These are phyloP conservation scores for Hydropotes inermis DNA, from an alignment of 2,113 vertebrate species.

Conservation along the genomic window DNA sequence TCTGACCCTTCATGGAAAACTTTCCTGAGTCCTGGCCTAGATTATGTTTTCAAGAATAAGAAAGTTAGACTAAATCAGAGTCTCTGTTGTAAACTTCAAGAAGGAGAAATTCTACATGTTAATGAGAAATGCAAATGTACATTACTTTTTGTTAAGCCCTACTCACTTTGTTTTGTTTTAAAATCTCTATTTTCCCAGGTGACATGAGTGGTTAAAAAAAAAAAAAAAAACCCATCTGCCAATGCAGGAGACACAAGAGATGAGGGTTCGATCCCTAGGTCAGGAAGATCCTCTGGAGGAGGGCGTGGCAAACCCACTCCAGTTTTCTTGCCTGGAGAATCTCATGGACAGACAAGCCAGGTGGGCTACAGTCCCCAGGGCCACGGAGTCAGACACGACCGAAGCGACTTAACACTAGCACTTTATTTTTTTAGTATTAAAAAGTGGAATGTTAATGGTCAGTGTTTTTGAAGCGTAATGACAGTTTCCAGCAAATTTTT, in stretches of 20 bases:
- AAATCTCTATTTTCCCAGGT: neutral
- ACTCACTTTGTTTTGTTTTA: neutral
- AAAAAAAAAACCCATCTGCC: neutral
- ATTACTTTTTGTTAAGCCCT: neutral
- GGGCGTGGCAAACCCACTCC: accelerated
- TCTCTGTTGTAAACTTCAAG: neutral
- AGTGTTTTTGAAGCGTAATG: neutral
- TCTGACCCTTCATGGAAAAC: neutral
- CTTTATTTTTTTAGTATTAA: neutral
- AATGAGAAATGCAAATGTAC: neutral
- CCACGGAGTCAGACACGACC: neutral
- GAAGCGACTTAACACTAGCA: neutral
- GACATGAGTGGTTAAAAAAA: neutral
- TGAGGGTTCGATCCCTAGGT: neutral
- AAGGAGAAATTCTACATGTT: neutral
- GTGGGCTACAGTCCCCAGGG: neutral
- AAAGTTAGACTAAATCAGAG: neutral
- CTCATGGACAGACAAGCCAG: neutral
- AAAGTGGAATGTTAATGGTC: neutral
- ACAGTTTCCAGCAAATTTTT: neutral
- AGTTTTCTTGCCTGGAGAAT: neutral
- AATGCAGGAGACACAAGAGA: neutral
- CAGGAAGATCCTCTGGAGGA: neutral
- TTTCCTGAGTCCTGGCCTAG: neutral
- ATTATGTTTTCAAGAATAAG: neutral